Evolutionary conservation across 2,797 vertebrate species (phyloP).

Genomic region (Nannoperca australis): DNA sequence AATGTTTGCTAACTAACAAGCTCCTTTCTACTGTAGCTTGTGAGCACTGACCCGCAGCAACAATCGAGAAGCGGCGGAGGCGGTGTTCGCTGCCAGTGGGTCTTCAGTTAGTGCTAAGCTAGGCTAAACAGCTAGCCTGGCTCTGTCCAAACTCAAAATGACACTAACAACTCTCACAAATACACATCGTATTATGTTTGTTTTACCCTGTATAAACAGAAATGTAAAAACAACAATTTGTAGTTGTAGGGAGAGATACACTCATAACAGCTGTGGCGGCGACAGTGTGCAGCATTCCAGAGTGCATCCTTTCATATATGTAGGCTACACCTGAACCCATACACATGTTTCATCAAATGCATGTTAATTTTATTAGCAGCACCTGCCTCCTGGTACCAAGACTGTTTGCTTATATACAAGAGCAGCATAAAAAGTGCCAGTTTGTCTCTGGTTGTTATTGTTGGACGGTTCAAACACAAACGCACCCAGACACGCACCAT

Average conservation of each 20-base stretch:
- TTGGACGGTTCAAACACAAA: constrained; percentile 21
- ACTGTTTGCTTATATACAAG: constrained; percentile 39
- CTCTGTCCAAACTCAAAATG: constrained; percentile 9
- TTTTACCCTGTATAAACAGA: not conserved
- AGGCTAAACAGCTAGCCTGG: not conserved
- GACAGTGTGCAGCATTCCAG: not conserved
- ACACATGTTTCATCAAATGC: constrained; percentile 26
- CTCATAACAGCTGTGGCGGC: not conserved
- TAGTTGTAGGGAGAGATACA: not conserved
- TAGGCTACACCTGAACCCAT: constrained; percentile 4
- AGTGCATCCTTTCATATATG: constrained; percentile 5
- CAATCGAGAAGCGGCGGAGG: not conserved
- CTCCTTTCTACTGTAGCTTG: not conserved
- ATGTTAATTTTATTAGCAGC: constrained; percentile 37
- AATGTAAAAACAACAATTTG: not conserved
- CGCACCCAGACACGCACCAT: constrained; percentile 19
- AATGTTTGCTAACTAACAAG: not conserved
- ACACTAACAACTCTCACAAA: not conserved
- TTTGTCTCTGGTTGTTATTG: constrained; percentile 17
- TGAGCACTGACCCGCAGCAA: not conserved
- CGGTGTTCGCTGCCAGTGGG: not conserved
- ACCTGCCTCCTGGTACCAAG: constrained; percentile 10
- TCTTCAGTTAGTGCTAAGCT: no score
- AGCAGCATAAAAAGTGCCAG: constrained; percentile 16
- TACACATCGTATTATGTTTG: not conserved